Percentiles rank a stretch among this genome's conserved stretches.
These are phyloP conservation scores for Emmelina monodactyla DNA, from an alignment of 2,888 invertebrate species.

Conservation along the genomic window DNA sequence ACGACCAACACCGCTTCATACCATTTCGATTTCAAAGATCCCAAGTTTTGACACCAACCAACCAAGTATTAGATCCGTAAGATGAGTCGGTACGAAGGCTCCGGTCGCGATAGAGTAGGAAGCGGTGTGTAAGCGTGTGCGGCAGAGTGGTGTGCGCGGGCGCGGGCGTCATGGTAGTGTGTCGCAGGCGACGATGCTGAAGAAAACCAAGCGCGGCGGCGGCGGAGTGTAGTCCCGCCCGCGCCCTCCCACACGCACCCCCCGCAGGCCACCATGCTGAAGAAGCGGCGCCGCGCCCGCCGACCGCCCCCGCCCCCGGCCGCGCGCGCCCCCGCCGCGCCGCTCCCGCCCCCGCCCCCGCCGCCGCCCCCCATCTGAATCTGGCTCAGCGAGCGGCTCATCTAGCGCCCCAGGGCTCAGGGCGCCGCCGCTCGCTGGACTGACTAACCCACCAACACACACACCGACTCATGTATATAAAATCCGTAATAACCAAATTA, in stretches of 20 bases:
- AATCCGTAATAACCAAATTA: too few species aligned
- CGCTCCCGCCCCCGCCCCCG: conserved; percentile 41
- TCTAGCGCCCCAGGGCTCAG: conserved; percentile 64
- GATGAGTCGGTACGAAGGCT: too few species aligned
- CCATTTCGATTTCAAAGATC: too few species aligned
- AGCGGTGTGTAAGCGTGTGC: conserved; percentile 12
- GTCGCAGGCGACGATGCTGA: conserved; percentile 98
- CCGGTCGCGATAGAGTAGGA: too few species aligned
- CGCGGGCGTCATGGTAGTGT: conserved; percentile 22
- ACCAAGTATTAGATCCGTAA: too few species aligned
- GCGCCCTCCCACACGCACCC: conserved; percentile 26
- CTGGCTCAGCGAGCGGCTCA: conserved; percentile 77
- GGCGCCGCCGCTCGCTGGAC: conserved; percentile 42
- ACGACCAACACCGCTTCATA: too few species aligned
- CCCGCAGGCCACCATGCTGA: conserved; percentile 98
- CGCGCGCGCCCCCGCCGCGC: conserved; percentile 63
- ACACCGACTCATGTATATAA: too few species aligned
- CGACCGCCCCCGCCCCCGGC: conserved; percentile 90
- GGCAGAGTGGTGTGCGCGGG: conserved; percentile 15
- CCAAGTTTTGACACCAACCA: too few species aligned
- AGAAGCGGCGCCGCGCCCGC: conserved; percentile 98
- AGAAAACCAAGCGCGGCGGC: conserved; percentile 97
- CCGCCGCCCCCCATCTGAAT: conserved; percentile 67
- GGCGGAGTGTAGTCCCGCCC: conserved; percentile 43
- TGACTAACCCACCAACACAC: conserved; percentile 2